Evolutionary conservation across 35 echinoderm and acorn worm genomes (phyloP), one percentile per base, ranked within the genome.

Genomic region (Stichopus chloronotus): DNA sequence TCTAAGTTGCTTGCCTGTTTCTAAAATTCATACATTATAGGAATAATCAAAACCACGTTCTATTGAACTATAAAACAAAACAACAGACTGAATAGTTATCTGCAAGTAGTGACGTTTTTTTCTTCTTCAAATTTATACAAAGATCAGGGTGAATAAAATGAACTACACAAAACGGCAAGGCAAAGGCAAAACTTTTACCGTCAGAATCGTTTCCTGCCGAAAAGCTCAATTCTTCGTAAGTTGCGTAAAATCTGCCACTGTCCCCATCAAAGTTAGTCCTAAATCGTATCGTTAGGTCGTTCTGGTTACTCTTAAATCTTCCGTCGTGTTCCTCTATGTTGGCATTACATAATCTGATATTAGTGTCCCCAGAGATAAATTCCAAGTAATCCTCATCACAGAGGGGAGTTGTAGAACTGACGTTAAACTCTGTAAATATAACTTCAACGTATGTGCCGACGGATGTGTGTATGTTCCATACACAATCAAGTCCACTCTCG

Each of bases 331-430:
- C 4, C 5, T 57, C 82, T 8, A 85, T 85, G 82, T 85, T 85
- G 14, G 55, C 55, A 85, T 85, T 85, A 16, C 82, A 85, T 7
- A 85, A 56, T 21, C 52, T 85, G 52, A 19, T 58, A 16, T 12
- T 53, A 22, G 12, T 7, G 5, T 4, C 3, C 4, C 5, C 17
- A 13, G 21, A 7, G 11, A 20, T 17, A 23, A 85, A 3, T 85
- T 85, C 55, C 21, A 85, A 85, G 21, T 85, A 85, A 58, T 85
- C 82, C 5, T 85, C 43, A 22, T 85, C 5, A 58, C 82, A 85
- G 17, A 22, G 55, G 0, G 7, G 54, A 20, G 7, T 58, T 20
- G 82, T n/a, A 9, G 82, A 85, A 58, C 55, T 85, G 14, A 85
- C 82, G 82, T 85, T 53, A 58, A 85, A 85, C 0, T 58, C 55